phyloP scores from a whole-genome alignment of 2,797 vertebrate genomes.

The Protonibea diacanthus region DNA sequence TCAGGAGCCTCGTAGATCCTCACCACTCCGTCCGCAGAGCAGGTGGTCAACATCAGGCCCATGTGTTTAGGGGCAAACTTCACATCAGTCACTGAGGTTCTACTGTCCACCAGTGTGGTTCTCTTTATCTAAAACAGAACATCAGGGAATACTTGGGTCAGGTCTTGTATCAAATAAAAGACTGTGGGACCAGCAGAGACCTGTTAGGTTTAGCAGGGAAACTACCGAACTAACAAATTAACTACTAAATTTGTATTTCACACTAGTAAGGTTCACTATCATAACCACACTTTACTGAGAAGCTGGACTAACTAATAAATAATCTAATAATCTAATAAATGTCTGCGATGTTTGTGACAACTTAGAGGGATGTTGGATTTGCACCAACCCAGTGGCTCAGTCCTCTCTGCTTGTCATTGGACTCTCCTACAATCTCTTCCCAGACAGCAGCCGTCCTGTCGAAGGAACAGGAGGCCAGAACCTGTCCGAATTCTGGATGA shows the following conservation, averaged over 20 bases:
- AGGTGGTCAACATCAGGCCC: conserved; percentile 97
- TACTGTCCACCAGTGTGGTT: conserved; percentile 97
- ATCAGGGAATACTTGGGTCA: conserved; percentile 8
- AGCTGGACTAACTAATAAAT: not conserved
- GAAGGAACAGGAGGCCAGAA: conserved; percentile 97
- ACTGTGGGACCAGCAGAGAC: too few species aligned
- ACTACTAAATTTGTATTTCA: not conserved
- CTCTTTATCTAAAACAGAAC: conserved; percentile 91
- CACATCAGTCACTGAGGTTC: conserved; percentile 98
- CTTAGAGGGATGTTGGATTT: not conserved
- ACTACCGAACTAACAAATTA: too few species aligned
- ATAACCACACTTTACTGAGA: not conserved
- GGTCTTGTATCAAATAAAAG: not conserved
- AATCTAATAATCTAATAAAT: not conserved
- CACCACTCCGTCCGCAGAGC: conserved; percentile 96
- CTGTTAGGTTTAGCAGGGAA: not conserved
- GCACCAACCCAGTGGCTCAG: conserved; percentile 96
- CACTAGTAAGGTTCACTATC: not conserved
- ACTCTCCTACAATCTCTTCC: conserved; percentile 99
- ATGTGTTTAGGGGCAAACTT: conserved; percentile 99
- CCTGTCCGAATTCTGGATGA: conserved; percentile 98
- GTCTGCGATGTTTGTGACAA: not conserved
- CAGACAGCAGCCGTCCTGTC: conserved; percentile 97
- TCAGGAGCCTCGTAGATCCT: conserved; percentile 98
- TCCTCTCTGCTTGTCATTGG: conserved; percentile 97